These are phyloP conservation scores for Trissolcus basalis DNA, from an alignment of 1,140 invertebrate genomes.

Conservation along the genomic window DNA sequence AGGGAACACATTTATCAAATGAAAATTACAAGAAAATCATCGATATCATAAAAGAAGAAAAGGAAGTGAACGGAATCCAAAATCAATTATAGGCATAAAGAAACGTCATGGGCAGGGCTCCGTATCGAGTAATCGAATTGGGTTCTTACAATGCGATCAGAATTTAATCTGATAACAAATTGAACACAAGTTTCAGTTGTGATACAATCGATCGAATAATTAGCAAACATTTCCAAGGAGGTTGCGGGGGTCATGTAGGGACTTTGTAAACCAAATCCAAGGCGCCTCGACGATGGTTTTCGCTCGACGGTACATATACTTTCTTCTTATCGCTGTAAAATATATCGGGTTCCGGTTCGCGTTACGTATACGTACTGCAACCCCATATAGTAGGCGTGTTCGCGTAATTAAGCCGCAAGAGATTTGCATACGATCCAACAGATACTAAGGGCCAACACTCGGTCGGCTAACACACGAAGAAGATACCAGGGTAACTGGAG, in stretches of 20 bases:
- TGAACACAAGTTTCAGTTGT: slow-evolving; percentile 46
- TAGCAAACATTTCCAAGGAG: slow-evolving; percentile 50
- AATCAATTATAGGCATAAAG: neutral
- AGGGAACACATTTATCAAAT: neutral
- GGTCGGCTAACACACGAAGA: slow-evolving; percentile 55
- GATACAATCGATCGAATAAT: slow-evolving; percentile 56
- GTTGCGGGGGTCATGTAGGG: slow-evolving; percentile 40
- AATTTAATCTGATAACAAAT: slow-evolving; percentile 41
- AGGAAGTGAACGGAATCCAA: neutral
- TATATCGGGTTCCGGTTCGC: slow-evolving; percentile 70
- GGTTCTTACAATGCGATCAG: slow-evolving; percentile 27
- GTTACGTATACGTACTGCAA: slow-evolving; percentile 66
- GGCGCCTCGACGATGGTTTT: slow-evolving; percentile 40
- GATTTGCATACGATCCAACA: slow-evolving; percentile 74
- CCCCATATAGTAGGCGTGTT: slow-evolving; percentile 70
- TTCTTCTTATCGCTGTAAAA: slow-evolving; percentile 70
- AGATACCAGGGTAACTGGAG: slow-evolving; percentile 63
- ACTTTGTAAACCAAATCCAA: slow-evolving; percentile 52
- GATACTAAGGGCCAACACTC: slow-evolving; percentile 57
- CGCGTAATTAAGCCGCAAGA: slow-evolving; percentile 74
- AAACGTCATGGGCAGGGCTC: neutral
- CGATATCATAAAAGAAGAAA: neutral
- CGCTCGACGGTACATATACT: slow-evolving; percentile 40
- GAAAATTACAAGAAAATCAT: neutral
- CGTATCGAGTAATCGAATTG: slow-evolving; percentile 1